phyloP scores from a whole-genome alignment of 2,797 vertebrate species.

The Rachycentron canadum region DNA sequence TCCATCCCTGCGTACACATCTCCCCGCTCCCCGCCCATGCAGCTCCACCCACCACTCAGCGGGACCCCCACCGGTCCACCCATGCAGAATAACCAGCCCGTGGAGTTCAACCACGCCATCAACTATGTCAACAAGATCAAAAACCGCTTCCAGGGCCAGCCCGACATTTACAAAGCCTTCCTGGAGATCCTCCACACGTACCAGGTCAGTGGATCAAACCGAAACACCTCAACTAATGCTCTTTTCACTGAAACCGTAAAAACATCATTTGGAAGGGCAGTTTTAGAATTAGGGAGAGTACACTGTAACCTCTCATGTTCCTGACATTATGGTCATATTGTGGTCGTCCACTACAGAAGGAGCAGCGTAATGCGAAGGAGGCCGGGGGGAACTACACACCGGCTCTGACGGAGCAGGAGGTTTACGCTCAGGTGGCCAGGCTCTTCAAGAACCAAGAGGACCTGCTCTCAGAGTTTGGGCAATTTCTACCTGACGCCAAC shows the following conservation, averaged over 20 bases:
- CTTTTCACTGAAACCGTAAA: too few relatives aligned
- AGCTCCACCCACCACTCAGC: constrained; percentile 93
- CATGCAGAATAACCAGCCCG: constrained; percentile 98
- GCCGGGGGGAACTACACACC: constrained; percentile 98
- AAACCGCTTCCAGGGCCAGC: constrained; percentile 99
- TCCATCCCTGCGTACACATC: constrained; percentile 93
- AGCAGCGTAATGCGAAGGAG: constrained; percentile 98
- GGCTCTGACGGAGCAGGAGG: constrained; percentile 96
- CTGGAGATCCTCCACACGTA: constrained; percentile 99
- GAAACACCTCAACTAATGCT: not conserved
- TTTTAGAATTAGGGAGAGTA: too few relatives aligned
- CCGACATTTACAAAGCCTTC: constrained; percentile 99
- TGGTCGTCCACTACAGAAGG: constrained; percentile 86
- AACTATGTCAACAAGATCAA: constrained; percentile 99
- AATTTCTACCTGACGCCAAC: constrained; percentile 98
- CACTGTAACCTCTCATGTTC: not conserved
- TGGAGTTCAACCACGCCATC: constrained; percentile 99
- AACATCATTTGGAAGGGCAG: not conserved
- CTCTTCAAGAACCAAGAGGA: constrained; percentile 99
- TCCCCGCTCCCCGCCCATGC: constrained; percentile 93
- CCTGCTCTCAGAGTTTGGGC: constrained; percentile 96
- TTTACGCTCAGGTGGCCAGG: constrained; percentile 96
- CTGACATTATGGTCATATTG: constrained; percentile 5
- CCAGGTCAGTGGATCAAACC: constrained; percentile 84
- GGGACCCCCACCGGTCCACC: constrained; percentile 92